phyloP scores from a whole-genome alignment of 1,140 invertebrate genomes.

The Eurosta solidaginis region DNA sequence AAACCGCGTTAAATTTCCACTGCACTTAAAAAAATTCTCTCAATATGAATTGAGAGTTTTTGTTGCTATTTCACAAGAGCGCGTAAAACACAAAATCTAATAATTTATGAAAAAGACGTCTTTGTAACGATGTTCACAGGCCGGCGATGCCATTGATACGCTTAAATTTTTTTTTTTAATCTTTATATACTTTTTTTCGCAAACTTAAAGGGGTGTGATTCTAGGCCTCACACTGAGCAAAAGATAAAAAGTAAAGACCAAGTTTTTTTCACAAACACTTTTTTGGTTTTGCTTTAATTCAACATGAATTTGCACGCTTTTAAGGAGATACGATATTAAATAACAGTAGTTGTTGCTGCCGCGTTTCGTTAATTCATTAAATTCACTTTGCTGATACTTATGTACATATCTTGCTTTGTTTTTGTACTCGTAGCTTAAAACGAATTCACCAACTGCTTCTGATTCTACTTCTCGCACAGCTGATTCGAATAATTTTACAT shows the following conservation, averaged over 20 bases:
- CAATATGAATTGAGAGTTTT: conserved; percentile 28
- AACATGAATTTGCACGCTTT: not conserved
- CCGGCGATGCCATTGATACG: conserved; percentile 50
- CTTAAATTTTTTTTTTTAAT: not conserved
- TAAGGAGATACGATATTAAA: not conserved
- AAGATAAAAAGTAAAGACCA: not conserved
- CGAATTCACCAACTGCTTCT: conserved; percentile 15
- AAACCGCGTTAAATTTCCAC: not conserved
- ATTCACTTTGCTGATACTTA: not conserved
- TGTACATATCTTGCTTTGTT: no score
- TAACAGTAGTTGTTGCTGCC: not conserved
- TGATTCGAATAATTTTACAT: conserved; percentile 23
- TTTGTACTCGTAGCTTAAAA: not conserved
- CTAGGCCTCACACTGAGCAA: not conserved
- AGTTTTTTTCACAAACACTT: not conserved
- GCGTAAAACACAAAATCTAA: conserved; percentile 29
- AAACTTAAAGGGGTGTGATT: not conserved
- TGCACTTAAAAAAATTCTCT: conserved; percentile 32
- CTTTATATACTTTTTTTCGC: not conserved
- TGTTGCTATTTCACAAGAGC: conserved; percentile 33
- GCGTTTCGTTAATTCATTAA: not conserved
- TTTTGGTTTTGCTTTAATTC: not conserved
- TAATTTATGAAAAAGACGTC: conserved; percentile 54
- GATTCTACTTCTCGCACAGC: no score
- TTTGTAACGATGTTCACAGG: conserved; percentile 47